Percentiles rank a stretch among this genome's conserved stretches.
phyloP scores from a whole-genome alignment of 2,888 invertebrate genomes.

The Entomobrya multifasciata region DNA sequence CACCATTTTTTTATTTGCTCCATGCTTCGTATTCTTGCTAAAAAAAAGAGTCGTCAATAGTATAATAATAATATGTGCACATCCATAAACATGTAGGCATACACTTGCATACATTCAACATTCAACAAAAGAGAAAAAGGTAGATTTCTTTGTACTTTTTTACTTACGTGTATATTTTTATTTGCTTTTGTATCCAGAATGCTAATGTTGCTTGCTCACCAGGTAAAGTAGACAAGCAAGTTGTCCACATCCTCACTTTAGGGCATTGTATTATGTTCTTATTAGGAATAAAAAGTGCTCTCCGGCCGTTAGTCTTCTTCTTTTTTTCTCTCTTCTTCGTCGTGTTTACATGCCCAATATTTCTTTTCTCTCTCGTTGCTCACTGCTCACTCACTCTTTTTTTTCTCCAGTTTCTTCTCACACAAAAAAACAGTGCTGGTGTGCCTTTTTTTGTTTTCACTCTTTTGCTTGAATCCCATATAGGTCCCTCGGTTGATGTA shows the following conservation, averaged over 20 bases:
- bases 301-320: conserved; percentile 61
- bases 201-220: conserved; percentile 63
- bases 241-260: conserved; percentile 70
- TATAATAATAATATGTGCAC: conserved; percentile 20
- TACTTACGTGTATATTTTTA: conserved; percentile 1
- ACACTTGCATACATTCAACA: not conserved
- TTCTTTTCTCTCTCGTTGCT: conserved; percentile 50
- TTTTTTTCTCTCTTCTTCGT: conserved; percentile 31
- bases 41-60: not conserved
- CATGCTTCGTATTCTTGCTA: conserved; percentile 1
- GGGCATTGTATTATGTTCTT: conserved; percentile 72
- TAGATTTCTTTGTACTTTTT: conserved; percentile 55
- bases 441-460: conserved; percentile 9
- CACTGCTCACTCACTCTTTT: conserved; percentile 32
- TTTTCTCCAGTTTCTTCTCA: too few species aligned
- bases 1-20: conserved; percentile 36
- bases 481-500: conserved; percentile 59
- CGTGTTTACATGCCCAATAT: conserved; percentile 67
- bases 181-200: conserved; percentile 59
- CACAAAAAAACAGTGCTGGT: too few species aligned
- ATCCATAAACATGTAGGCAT: not conserved
- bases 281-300: conserved; percentile 67
- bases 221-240: conserved; percentile 50
- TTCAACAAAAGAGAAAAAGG: not conserved
- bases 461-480: conserved; percentile 46